phyloP scores from a whole-genome alignment of 53 echinoderm and acorn worm species.

The Apostichopus leukothele region DNA sequence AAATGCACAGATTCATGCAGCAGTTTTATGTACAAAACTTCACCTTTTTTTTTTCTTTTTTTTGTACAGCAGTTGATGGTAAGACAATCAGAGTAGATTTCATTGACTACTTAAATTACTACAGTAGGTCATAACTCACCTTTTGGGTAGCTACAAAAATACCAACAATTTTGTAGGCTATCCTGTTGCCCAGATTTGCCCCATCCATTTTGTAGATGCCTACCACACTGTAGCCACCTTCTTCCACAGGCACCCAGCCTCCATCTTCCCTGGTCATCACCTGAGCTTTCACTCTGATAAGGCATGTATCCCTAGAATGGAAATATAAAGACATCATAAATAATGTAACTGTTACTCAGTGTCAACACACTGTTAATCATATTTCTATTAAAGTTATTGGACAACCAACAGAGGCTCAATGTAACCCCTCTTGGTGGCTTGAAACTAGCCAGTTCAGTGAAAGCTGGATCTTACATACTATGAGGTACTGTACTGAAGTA shows the following conservation, averaged over 20 bases:
- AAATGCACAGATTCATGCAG: not conserved
- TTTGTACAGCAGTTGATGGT: too few relatives aligned
- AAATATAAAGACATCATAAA: slow-evolving; percentile 15
- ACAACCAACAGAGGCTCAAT: too few relatives aligned
- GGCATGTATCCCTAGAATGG: slow-evolving; percentile 74
- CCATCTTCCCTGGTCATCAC: slow-evolving; percentile 98
- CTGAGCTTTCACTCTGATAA: slow-evolving; percentile 91
- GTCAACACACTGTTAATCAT: too few relatives aligned
- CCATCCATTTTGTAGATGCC: slow-evolving; percentile 82
- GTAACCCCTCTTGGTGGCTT: too few relatives aligned
- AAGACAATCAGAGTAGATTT: too few relatives aligned
- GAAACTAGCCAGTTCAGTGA: too few relatives aligned
- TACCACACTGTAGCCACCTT: slow-evolving; percentile 88
- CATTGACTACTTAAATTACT: too few relatives aligned
- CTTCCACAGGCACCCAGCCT: slow-evolving; percentile 94
- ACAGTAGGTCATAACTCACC: slow-evolving; percentile 56
- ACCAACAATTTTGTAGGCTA: slow-evolving; percentile 82
- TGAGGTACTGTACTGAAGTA: too few relatives aligned
- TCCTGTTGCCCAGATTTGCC: slow-evolving; percentile 53
- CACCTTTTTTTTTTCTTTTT: too few relatives aligned
- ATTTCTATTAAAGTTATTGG: too few relatives aligned
- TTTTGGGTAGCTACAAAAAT: slow-evolving; percentile 72
- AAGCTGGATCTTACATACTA: too few relatives aligned
- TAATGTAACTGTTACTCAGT: too few relatives aligned
- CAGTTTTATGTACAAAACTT: not conserved